Base-by-base conservation (phyloP, 2,888 invertebrate genomes). In the Stegana nigrithorax region DNA sequence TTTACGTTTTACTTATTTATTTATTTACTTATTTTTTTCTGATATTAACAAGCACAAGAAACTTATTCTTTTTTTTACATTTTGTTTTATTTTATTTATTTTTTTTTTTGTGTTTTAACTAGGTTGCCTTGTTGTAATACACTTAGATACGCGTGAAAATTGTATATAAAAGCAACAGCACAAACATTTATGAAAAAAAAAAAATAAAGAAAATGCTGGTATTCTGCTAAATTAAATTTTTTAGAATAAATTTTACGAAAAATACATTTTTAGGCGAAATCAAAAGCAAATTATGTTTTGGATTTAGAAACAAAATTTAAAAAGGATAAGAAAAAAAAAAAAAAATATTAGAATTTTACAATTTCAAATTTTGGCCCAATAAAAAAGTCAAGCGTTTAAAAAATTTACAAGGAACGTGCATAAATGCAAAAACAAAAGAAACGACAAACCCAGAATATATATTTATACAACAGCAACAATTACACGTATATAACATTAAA, bases 201-300 rank as follows among this genome's bases (percentile, higher is more conserved):
- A 63, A 63, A 57, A 64, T 51, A 61, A 62, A 58, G 56, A 59
- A 64, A n/a, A n/a, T n/a, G n/a, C 53, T 57, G 67, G 62, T 64
- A 39, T 68, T 63, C 70, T 67, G 81, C 81, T 81, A 82, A 70
- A 82, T 72, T 73, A 68, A 83, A 82, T 82, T 82, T 82, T 82
- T 82, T 82, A 82, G 83, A 81, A 70, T 69, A 82, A 82, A 83
- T 82, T 81, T 83, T 83, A 80, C 66, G 64, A 61, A 67, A 67
- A 45, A 64, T 65, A 60, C 27, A 47, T 62, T 69, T 77, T 75
- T 75, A 77, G 78, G 73, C 70, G 53, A 61, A 65, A 51, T 60
- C 10, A 71, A 71, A 71, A 66, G 61, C 45, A 57, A 59, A 61
- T 44, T 8, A 65, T 39, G 14, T 50, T 63, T 66, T 62, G 62